Conservation (phyloP, 37 sponge, comb jelly and placozoan genomes). For the Lycopodina hypogea region DNA sequence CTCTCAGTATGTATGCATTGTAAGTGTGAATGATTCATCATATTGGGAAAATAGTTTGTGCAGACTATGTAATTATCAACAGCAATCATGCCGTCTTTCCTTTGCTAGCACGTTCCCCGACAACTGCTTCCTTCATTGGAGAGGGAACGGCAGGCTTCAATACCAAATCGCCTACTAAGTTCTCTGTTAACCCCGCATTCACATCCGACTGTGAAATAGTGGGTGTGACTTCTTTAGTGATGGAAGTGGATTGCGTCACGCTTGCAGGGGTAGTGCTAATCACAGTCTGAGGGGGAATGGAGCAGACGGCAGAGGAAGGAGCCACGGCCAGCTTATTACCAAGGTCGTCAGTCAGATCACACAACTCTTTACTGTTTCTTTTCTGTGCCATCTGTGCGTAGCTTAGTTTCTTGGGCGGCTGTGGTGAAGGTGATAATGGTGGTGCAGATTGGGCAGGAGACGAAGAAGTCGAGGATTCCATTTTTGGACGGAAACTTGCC, state of each 20-base stretch:
- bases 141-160: constrained; percentile 14
- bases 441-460: not conserved
- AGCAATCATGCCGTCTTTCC: too few relatives aligned
- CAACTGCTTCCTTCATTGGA: not conserved
- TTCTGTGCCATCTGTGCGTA: constrained; percentile 78
- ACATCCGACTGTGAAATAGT: not conserved
- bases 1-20: too few relatives aligned
- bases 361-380: not conserved
- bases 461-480: not conserved
- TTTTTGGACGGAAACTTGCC: not conserved
- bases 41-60: too few relatives aligned
- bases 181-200: not conserved
- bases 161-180: not conserved
- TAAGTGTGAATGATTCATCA: too few relatives aligned
- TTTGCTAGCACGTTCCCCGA: too few relatives aligned
- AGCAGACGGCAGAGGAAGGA: not conserved
- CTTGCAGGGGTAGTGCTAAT: not conserved
- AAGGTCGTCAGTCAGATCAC: not conserved
- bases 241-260: not conserved
- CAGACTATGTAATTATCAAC: too few relatives aligned
- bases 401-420: constrained; percentile 38
- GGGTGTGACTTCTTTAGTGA: not conserved
- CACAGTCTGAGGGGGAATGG: not conserved
- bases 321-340: not conserved
- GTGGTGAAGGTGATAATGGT: too few relatives aligned